These are phyloP conservation scores for Emydocephalus ijimae DNA, from an alignment of 2,113 vertebrate genomes.

Conservation along the genomic window DNA sequence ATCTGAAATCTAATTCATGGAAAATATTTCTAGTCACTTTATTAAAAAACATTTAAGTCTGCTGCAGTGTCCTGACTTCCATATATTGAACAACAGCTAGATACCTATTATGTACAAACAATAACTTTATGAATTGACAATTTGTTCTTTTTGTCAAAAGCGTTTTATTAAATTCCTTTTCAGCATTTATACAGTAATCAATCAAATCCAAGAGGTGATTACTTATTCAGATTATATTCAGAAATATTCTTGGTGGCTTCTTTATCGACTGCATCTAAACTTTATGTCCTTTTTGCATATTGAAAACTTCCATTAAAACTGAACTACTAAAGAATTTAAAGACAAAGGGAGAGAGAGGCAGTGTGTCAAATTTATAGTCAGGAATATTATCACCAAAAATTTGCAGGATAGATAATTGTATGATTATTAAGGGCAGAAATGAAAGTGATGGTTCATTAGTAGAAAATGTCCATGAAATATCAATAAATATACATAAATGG, in stretches of 20 bases:
- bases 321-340: slow-evolving; percentile 42
- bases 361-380: slow-evolving; percentile 39
- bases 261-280: background rate
- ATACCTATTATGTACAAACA: background rate
- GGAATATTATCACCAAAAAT: slow-evolving; percentile 42
- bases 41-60: background rate
- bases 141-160: background rate
- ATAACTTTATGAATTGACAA: background rate
- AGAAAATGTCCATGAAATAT: slow-evolving; percentile 56
- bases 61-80: background rate
- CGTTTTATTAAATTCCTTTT: background rate
- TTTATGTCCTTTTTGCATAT: slow-evolving; percentile 23
- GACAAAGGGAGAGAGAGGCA: background rate
- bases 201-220: background rate
- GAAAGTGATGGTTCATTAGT: slow-evolving; percentile 50
- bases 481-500: slow-evolving; percentile 53
- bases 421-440: slow-evolving; percentile 53
- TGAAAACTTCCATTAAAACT: slow-evolving; percentile 44
- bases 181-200: background rate
- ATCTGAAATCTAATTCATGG: background rate
- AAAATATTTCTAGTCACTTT: background rate
- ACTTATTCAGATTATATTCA: background rate
- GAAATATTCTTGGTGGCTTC: slow-evolving; percentile 16
- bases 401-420: slow-evolving; percentile 45
- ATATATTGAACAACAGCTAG: background rate